phyloP scores from a whole-genome alignment of 1,140 invertebrate genomes.

The Camponotus vicinus region DNA sequence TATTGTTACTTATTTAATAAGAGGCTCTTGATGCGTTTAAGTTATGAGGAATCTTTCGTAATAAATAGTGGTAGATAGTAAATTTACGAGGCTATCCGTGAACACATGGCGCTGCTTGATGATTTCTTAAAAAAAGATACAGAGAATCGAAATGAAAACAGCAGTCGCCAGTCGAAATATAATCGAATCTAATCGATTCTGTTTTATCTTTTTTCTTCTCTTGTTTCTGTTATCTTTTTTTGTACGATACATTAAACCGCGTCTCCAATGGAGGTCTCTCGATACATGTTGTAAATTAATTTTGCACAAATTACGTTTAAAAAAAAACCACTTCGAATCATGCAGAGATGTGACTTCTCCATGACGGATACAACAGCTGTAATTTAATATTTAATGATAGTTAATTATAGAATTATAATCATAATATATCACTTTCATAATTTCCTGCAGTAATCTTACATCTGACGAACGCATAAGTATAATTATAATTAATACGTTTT shows the following conservation, averaged over 20 bases:
- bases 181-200: conserved; percentile 36
- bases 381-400: conserved; percentile 25
- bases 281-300: neutral
- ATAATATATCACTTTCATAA: conserved; percentile 26
- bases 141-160: conserved; percentile 17
- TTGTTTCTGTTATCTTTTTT: neutral
- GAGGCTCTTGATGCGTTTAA: conserved; percentile 7
- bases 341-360: conserved; percentile 4
- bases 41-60: conserved; percentile 27
- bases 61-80: conserved; percentile 47
- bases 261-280: neutral
- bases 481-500: conserved; percentile 57
- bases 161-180: conserved; percentile 27
- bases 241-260: neutral
- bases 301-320: neutral
- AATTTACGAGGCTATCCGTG: conserved; percentile 50
- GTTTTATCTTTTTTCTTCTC: neutral
- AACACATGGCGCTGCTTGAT: neutral
- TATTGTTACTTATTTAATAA: conserved; percentile 40
- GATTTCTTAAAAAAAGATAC: conserved; percentile 43
- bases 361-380: neutral
- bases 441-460: conserved; percentile 17
- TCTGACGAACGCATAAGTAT: conserved; percentile 14
- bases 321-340: neutral
- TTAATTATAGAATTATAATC: conserved; percentile 46